A percentile compares a stretch with the other conserved stretches of the same genome.
These are phyloP conservation scores for Leiothrix lutea DNA, from an alignment of 2,113 vertebrate genomes.

Conservation along the genomic window DNA sequence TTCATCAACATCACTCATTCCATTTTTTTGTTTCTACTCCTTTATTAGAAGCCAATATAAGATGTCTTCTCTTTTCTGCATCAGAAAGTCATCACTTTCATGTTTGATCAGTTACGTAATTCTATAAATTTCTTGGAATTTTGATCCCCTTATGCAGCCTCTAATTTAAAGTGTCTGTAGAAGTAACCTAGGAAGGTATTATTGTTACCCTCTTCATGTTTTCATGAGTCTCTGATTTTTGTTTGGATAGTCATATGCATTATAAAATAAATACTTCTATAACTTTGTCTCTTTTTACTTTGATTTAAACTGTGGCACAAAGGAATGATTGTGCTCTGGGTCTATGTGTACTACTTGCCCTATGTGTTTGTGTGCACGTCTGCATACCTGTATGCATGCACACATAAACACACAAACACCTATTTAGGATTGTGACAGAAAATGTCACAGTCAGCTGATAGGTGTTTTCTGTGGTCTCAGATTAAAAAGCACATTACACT, in stretches of 20 bases:
- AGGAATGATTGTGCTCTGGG: background rate
- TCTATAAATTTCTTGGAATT: background rate
- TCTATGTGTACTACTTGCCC: background rate
- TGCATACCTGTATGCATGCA: background rate
- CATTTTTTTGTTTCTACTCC: background rate
- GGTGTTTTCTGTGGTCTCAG: background rate
- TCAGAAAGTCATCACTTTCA: background rate
- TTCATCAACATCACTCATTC: background rate
- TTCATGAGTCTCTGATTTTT: background rate
- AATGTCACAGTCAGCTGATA: background rate
- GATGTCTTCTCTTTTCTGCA: background rate
- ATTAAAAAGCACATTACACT: background rate
- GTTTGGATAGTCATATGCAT: background rate
- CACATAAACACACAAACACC: background rate
- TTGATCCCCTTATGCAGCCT: background rate
- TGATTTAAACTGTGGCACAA: background rate
- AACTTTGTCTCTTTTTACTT: background rate
- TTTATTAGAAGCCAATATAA: background rate
- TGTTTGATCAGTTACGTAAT: background rate
- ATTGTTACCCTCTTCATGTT: background rate
- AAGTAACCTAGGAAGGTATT: background rate
- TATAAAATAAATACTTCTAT: background rate
- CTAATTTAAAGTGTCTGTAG: background rate
- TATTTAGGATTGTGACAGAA: background rate
- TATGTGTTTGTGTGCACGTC: background rate